Evolutionary conservation across 1,140 invertebrate species (phyloP).

Genomic region (Manduca sexta): DNA sequence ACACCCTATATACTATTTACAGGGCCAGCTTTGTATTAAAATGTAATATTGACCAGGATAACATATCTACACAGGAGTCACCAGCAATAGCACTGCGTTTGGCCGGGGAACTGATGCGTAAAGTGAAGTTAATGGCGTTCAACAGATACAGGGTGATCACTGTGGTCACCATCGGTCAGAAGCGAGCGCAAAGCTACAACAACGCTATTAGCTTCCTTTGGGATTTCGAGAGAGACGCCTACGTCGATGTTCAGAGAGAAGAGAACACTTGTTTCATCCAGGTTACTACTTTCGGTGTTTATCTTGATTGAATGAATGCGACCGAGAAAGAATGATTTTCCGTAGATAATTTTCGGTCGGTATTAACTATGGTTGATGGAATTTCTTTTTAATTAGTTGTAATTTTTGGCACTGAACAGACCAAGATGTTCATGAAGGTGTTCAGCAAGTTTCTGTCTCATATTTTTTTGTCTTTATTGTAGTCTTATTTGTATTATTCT

Average conservation of each 20-base stretch:
- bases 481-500: too few relatives aligned
- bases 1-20: too few relatives aligned
- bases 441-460: too few relatives aligned
- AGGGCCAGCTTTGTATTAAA: too few relatives aligned
- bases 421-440: too few relatives aligned
- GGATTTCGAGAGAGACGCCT: slow-evolving; percentile 54
- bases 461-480: too few relatives aligned
- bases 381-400: too few relatives aligned
- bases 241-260: slow-evolving; percentile 41
- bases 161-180: slow-evolving; percentile 47
- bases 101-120: slow-evolving; percentile 49
- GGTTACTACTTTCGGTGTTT: slow-evolving; percentile 49
- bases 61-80: slow-evolving; percentile 52
- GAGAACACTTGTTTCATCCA: slow-evolving; percentile 43
- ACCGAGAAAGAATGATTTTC: too few relatives aligned
- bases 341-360: too few relatives aligned
- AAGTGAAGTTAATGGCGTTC: slow-evolving; percentile 42
- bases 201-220: slow-evolving; percentile 55
- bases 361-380: too few relatives aligned
- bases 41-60: too few relatives aligned
- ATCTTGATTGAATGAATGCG: slow-evolving; percentile 38
- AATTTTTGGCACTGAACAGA: too few relatives aligned
- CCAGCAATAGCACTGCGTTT: slow-evolving; percentile 43
- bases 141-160: slow-evolving; percentile 49
- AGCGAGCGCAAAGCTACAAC: slow-evolving; percentile 49